Conservation (phyloP, 2,113 vertebrate species). For the Mohoua ochrocephala region DNA sequence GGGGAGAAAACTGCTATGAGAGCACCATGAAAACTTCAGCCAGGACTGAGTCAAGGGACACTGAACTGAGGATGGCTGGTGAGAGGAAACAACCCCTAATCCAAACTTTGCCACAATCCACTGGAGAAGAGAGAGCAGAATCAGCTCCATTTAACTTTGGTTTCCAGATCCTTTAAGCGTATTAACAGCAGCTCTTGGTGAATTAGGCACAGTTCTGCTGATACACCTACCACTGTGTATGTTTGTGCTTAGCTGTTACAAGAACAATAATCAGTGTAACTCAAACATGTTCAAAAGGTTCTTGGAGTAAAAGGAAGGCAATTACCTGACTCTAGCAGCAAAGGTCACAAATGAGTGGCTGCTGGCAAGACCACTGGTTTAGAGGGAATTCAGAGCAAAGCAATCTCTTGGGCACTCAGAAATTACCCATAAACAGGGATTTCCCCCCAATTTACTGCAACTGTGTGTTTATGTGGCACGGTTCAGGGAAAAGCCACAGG, state of each 20-base stretch:
- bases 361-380: neutral
- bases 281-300: neutral
- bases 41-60: neutral
- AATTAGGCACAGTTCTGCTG: neutral
- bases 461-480: neutral
- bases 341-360: neutral
- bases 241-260: neutral
- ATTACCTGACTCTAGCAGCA: neutral
- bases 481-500: neutral
- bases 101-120: neutral
- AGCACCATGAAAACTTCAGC: neutral
- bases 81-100: neutral
- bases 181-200: neutral
- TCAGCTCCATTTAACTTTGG: neutral
- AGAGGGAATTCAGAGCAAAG: neutral
- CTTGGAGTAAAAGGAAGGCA: neutral
- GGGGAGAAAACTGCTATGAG: neutral
- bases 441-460: fast-evolving
- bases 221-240: neutral
- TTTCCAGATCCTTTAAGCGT: neutral
- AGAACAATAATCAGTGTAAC: neutral
- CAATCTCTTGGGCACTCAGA: no score
- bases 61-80: neutral
- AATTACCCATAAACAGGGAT: fast-evolving
- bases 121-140: neutral